A percentile compares a stretch with the other conserved stretches of the same genome.
These are phyloP conservation scores for Metopolophium dirhodum DNA, from an alignment of 1,140 invertebrate species.

Conservation along the genomic window DNA sequence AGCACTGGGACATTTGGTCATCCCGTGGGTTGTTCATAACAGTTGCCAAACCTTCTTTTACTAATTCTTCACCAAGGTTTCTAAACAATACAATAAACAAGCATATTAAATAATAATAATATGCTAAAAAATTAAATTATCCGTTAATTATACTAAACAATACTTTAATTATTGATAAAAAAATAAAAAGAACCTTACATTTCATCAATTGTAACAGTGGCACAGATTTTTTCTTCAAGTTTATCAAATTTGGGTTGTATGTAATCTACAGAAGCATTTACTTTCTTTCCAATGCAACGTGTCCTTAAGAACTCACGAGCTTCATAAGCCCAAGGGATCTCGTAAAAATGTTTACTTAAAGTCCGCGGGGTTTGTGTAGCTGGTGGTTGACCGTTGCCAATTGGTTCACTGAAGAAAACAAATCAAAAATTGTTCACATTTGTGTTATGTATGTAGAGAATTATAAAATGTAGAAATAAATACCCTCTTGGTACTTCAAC, in stretches of 20 bases:
- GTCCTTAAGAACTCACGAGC: constrained; percentile 96
- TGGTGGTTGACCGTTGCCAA: constrained; percentile 42
- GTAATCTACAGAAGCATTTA: constrained; percentile 93
- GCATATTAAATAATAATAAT: background rate
- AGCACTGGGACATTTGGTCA: constrained; percentile 92
- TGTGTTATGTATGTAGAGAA: background rate
- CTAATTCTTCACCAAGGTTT: constrained; percentile 93
- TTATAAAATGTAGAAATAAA: background rate
- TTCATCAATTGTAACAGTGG: constrained; percentile 85
- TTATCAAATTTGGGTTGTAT: constrained; percentile 93
- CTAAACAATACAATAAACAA: constrained; percentile 63
- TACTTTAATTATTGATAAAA: background rate
- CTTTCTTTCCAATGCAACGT: constrained; percentile 94
- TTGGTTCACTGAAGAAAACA: constrained; percentile 10
- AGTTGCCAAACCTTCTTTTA: constrained; percentile 89
- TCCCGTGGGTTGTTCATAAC: constrained; percentile 93
- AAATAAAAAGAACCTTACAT: constrained; percentile 70
- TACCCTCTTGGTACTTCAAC: constrained; percentile 50
- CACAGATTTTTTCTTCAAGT: constrained; percentile 95
- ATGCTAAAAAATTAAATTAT: background rate
- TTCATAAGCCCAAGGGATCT: constrained; percentile 98
- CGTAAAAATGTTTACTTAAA: constrained; percentile 78
- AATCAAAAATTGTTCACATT: background rate
- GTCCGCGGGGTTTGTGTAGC: constrained; percentile 32
- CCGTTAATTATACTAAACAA: background rate